phyloP scores from a whole-genome alignment of 2,888 invertebrate species.

The Linyphia triangularis region DNA sequence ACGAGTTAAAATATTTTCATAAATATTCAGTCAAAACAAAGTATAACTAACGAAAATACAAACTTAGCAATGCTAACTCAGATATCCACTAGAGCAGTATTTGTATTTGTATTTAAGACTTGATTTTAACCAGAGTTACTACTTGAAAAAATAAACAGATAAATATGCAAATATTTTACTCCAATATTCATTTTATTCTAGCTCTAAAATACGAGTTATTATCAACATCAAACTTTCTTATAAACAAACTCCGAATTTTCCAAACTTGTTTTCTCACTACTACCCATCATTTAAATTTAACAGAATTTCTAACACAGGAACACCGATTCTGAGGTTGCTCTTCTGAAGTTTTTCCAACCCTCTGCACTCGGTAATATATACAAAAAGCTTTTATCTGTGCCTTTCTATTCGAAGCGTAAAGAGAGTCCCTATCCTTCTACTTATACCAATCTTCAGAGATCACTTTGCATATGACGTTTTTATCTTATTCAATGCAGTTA shows the following conservation, averaged over 20 bases:
- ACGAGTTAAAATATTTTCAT: too few relatives aligned
- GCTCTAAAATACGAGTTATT: background rate
- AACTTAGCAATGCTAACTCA: too few relatives aligned
- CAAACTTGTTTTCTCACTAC: background rate
- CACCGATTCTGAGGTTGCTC: background rate
- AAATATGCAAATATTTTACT: too few relatives aligned
- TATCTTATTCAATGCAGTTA: background rate
- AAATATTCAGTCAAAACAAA: too few relatives aligned
- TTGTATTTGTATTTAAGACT: too few relatives aligned
- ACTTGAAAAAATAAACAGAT: too few relatives aligned
- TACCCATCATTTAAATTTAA: background rate
- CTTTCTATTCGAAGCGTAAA: background rate
- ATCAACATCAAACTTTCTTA: background rate
- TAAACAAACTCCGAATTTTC: background rate
- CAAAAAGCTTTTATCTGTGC: background rate
- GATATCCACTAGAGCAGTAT: too few relatives aligned
- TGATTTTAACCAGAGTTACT: too few relatives aligned
- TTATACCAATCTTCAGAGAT: slow-evolving; percentile 15
- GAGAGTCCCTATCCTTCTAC: background rate
- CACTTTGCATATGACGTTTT: slow-evolving; percentile 26
- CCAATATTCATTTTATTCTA: too few relatives aligned
- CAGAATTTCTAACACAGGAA: background rate
- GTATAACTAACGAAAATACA: too few relatives aligned
- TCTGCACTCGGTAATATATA: background rate
- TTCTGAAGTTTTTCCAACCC: background rate